Evolutionary conservation across 2,113 vertebrate genomes (phyloP).

Genomic region (Pristiophorus japonicus): DNA sequence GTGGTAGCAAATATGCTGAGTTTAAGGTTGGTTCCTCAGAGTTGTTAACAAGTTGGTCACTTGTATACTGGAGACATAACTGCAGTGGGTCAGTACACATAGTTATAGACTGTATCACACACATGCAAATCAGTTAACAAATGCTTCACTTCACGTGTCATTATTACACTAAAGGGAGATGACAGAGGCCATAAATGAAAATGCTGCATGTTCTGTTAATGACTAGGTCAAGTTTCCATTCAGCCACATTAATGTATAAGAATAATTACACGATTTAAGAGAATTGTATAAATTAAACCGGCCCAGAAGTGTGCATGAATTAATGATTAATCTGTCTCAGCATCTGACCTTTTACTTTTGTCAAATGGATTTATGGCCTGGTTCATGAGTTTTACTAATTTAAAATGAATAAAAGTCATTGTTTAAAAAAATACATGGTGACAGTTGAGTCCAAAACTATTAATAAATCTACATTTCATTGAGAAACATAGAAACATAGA

Average conservation of each 20-base stretch:
- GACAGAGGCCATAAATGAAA: constrained; percentile 27
- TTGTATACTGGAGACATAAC: neutral
- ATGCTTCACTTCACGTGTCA: neutral
- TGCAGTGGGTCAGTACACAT: neutral
- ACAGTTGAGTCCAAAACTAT: neutral
- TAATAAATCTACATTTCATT: constrained; percentile 23
- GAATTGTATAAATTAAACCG: constrained; percentile 2
- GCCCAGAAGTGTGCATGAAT: neutral
- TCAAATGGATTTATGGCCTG: constrained; percentile 19
- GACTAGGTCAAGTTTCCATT: constrained; percentile 12
- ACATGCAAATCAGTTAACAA: neutral
- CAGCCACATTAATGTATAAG: neutral
- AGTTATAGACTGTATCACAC: neutral
- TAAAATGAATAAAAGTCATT: constrained; percentile 2
- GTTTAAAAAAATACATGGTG: neutral
- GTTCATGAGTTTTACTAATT: constrained; percentile 20
- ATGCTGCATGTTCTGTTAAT: constrained; percentile 24
- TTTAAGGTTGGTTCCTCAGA: neutral
- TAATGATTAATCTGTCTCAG: constrained; percentile 24
- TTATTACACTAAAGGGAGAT: constrained; percentile 1
- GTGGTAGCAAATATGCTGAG: neutral
- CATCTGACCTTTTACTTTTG: constrained; percentile 21
- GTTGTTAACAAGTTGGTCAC: neutral
- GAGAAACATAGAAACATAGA: too few relatives aligned
- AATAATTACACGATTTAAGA: constrained; percentile 6